Evolutionary conservation across 2,113 vertebrate species (phyloP).

Genomic region (Psettodes erumei): DNA sequence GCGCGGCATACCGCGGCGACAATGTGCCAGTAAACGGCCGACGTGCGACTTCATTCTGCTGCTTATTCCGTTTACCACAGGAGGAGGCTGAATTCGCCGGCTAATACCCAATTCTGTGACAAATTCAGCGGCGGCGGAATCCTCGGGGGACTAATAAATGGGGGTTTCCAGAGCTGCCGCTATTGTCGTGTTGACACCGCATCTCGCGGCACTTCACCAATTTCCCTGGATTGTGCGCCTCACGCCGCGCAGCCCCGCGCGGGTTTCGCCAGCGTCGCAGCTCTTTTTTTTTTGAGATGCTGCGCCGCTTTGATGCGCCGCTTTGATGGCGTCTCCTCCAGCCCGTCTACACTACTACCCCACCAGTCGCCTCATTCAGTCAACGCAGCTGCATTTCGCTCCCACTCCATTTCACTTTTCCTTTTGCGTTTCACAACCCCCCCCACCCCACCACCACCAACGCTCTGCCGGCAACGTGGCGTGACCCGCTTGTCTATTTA

Average conservation of each 20-base stretch:
- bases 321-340: neutral
- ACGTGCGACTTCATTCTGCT: slow-evolving; percentile 50
- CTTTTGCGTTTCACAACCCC: slow-evolving; percentile 3
- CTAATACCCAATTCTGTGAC: slow-evolving; percentile 52
- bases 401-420: neutral
- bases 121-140: slow-evolving; percentile 53
- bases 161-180: slow-evolving; percentile 54
- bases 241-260: too few relatives aligned
- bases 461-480: neutral
- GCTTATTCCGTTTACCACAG: slow-evolving; percentile 49
- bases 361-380: neutral
- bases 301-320: neutral
- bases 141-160: slow-evolving; percentile 63
- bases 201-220: slow-evolving; percentile 48
- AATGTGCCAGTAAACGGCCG: slow-evolving; percentile 47
- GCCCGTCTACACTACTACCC: neutral
- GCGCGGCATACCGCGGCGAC: slow-evolving; percentile 34
- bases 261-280: slow-evolving; percentile 20
- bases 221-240: slow-evolving; percentile 47
- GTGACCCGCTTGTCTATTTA: slow-evolving; percentile 1
- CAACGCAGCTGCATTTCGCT: neutral
- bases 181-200: slow-evolving; percentile 63
- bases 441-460: neutral
- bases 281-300: too few relatives aligned
- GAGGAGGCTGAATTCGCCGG: slow-evolving; percentile 34